Conservation (phyloP, 2,113 vertebrate genomes). For the Neotragus pygmaeus region DNA sequence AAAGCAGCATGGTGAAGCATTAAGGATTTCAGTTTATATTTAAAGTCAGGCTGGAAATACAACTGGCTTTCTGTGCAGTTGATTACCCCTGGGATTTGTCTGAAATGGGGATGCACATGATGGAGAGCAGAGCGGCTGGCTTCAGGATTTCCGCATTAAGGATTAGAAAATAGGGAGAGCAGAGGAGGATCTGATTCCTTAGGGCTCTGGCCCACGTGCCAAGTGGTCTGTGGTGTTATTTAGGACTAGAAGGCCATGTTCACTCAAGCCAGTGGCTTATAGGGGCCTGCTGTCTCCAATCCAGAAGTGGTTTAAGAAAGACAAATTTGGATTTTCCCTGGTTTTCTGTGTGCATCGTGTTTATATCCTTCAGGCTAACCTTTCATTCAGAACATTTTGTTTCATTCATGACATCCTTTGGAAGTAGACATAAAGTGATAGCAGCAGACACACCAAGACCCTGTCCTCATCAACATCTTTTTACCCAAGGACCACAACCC, state of each 20-base stretch:
- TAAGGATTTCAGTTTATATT: slow-evolving; percentile 37
- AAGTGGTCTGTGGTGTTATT: neutral
- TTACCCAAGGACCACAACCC: neutral
- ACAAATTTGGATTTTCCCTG: neutral
- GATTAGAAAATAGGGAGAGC: neutral
- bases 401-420: neutral
- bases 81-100: slow-evolving; percentile 40
- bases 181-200: neutral
- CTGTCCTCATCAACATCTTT: neutral
- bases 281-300: neutral
- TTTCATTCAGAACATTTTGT: neutral
- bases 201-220: neutral
- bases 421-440: neutral
- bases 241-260: neutral
- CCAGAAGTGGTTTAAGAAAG: neutral
- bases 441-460: neutral
- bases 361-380: neutral
- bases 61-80: neutral
- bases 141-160: neutral
- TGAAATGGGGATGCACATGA: neutral
- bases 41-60: slow-evolving; percentile 46
- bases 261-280: neutral
- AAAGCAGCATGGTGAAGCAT: neutral
- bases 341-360: neutral
- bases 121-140: neutral